These are phyloP conservation scores for Microctonus brassicae DNA, from an alignment of 2,888 invertebrate genomes.

Conservation along the genomic window DNA sequence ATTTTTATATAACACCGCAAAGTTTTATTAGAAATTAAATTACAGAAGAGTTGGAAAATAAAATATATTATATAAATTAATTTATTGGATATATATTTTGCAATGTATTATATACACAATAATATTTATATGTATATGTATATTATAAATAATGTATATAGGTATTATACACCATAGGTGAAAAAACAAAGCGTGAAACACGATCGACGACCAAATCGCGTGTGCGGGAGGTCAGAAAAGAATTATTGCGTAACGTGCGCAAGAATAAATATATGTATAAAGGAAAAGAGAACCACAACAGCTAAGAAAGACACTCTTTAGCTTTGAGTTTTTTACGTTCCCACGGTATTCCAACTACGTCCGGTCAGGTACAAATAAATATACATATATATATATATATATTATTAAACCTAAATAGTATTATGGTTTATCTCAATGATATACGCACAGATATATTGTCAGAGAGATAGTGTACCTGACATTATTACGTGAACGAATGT, in stretches of 20 bases:
- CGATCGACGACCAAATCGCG: constrained; percentile 30
- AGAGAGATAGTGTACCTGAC: background rate
- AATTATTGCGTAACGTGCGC: constrained; percentile 30
- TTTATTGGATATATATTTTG: background rate
- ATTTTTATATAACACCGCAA: background rate
- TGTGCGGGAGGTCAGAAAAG: constrained; percentile 26
- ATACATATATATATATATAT: too few relatives aligned
- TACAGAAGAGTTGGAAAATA: background rate
- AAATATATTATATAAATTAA: background rate
- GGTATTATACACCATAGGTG: background rate
- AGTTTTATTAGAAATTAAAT: background rate
- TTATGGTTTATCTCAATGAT: background rate
- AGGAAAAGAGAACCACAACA: constrained; percentile 1
- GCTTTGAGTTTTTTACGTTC: background rate
- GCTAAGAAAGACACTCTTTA: background rate
- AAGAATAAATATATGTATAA: background rate
- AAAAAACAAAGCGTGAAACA: constrained; percentile 21
- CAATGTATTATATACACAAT: background rate
- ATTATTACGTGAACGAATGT: background rate
- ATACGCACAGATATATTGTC: background rate
- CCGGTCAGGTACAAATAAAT: background rate
- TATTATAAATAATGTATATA: background rate
- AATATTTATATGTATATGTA: background rate
- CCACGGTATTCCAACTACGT: background rate
- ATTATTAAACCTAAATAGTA: background rate